These are phyloP conservation scores for Morbakka virulenta DNA, from an alignment of 30 jellyfish, hydroid and myxozoan species.

Conservation along the genomic window DNA sequence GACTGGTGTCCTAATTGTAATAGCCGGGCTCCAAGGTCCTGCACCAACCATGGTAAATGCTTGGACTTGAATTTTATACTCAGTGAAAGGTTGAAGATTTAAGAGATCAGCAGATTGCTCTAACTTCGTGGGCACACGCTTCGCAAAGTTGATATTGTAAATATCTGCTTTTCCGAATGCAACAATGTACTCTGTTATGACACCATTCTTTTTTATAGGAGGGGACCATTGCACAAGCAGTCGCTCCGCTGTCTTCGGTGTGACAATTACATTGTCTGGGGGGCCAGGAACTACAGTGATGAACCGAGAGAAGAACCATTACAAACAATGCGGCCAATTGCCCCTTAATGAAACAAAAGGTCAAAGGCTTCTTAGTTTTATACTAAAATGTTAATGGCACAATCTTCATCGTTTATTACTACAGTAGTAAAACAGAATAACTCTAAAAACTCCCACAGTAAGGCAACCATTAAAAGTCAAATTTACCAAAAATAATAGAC, in stretches of 20 bases:
- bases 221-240: conserved; percentile 48
- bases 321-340: too few relatives aligned
- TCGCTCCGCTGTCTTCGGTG: conserved; percentile 8
- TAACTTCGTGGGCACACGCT: background rate
- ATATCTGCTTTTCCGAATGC: conserved; percentile 31
- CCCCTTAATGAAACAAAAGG: too few relatives aligned
- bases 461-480: too few relatives aligned
- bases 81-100: conserved; percentile 47
- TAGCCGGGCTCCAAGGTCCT: conserved; percentile 65
- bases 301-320: too few relatives aligned
- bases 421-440: too few relatives aligned
- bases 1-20: conserved; percentile 37
- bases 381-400: too few relatives aligned
- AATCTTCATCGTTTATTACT: too few relatives aligned
- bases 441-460: too few relatives aligned
- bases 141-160: conserved; percentile 30
- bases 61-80: conserved; percentile 43
- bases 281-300: conserved; percentile 52
- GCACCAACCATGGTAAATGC: conserved; percentile 67
- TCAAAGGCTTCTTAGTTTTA: too few relatives aligned
- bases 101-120: background rate
- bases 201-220: conserved; percentile 65
- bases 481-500: too few relatives aligned
- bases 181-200: conserved; percentile 54
- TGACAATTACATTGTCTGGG: conserved; percentile 22